Evolutionary conservation across 1,140 invertebrate species (phyloP).

Genomic region (Calliphora vicina): DNA sequence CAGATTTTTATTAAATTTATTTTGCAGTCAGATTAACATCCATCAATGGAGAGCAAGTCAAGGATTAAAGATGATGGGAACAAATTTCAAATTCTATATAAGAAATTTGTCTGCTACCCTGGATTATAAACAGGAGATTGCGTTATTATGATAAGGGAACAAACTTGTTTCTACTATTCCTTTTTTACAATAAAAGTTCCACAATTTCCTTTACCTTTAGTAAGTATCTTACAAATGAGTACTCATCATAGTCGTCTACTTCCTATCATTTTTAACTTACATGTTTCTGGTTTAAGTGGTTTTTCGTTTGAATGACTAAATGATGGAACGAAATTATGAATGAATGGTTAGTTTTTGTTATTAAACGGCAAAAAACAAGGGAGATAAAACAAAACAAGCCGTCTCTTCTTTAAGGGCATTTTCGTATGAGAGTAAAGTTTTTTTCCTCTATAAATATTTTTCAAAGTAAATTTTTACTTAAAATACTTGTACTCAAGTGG

Average conservation of each 20-base stretch:
- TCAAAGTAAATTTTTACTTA: background rate
- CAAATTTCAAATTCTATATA: no score
- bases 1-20: no score
- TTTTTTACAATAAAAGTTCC: no score
- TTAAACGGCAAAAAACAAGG: background rate
- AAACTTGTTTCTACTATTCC: no score
- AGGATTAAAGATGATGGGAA: no score
- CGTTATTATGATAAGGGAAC: no score
- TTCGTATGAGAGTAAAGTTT: background rate
- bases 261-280: background rate
- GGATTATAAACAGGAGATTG: no score
- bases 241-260: background rate
- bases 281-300: background rate
- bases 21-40: no score
- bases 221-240: no score
- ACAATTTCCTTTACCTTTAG: no score
- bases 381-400: background rate
- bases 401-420: background rate
- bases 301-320: background rate
- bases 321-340: background rate
- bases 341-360: slow-evolving; percentile 2
- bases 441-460: background rate
- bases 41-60: no score
- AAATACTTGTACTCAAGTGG: background rate
- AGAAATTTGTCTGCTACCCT: no score